Conservation (phyloP, 2,113 vertebrate species). For the human region GRCh38 chr22:45504001-45504500, state of each 20-base stretch:
- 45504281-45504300: neutral
- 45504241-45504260: neutral
- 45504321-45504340: neutral
- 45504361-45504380: neutral
- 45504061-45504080: neutral
- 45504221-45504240: too few relatives aligned
- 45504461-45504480: neutral
- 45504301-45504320: neutral
- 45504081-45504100: neutral
- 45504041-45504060: neutral
- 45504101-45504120: slow-evolving; percentile 5
- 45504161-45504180: neutral
- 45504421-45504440: neutral
- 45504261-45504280: fast-evolving
- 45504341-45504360: neutral
- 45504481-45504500: neutral
- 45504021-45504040: neutral
- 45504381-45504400: neutral
- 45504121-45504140: neutral
- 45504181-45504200: fast-evolving
- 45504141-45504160: neutral
- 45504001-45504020: neutral
- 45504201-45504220: neutral
- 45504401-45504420: neutral
- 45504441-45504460: neutral